phyloP scores from a whole-genome alignment of 2,113 vertebrate genomes.

The Casuarius casuarius region DNA sequence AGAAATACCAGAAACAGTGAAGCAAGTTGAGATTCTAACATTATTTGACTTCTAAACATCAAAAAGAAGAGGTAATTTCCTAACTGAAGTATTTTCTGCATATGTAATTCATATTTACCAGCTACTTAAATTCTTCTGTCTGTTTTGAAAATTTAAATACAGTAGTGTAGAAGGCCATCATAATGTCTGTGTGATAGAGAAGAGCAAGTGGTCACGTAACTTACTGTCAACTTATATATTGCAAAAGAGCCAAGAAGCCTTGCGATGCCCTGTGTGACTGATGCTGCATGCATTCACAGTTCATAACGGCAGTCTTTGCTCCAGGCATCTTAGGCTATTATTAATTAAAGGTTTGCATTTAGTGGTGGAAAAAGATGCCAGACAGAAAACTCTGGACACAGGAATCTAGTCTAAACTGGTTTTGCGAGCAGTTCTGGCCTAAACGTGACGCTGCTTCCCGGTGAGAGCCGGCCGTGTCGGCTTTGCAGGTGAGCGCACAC shows the following conservation, averaged over 20 bases:
- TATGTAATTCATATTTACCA: background rate
- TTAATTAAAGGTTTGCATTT: background rate
- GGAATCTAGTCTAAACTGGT: background rate
- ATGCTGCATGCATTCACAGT: accelerated
- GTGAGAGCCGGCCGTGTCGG: background rate
- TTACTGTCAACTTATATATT: accelerated
- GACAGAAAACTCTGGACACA: accelerated
- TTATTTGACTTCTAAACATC: background rate
- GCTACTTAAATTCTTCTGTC: background rate
- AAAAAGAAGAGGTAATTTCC: background rate
- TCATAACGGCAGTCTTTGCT: background rate
- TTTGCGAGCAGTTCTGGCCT: background rate
- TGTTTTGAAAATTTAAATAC: background rate
- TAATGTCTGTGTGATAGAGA: background rate
- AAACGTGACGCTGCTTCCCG: accelerated
- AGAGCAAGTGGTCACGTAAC: accelerated
- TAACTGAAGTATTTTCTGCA: background rate
- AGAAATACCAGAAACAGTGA: background rate
- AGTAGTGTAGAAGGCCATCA: background rate
- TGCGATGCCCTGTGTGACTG: background rate
- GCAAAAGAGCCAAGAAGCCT: background rate
- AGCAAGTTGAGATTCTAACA: background rate
- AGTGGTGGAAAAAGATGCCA: background rate
- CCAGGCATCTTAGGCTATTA: background rate
- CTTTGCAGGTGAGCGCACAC: background rate